Evolutionary conservation across 1,140 invertebrate genomes (phyloP).

Genomic region (Neodiprion fabricii): DNA sequence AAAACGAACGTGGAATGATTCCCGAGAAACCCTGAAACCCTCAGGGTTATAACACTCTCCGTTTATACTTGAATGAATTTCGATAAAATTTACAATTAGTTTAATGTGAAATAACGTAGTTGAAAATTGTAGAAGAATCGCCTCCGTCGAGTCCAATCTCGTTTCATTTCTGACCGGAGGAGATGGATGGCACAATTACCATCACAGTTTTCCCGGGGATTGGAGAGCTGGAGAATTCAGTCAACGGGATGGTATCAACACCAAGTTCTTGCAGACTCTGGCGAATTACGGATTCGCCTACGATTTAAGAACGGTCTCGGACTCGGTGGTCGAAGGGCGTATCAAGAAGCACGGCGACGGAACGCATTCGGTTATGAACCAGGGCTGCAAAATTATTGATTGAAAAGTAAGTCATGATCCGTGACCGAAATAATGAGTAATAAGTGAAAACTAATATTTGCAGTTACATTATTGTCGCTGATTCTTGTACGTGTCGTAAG

Average conservation of each 20-base stretch:
- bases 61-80: too few species aligned
- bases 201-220: conserved; percentile 92
- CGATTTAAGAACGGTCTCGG: conserved; percentile 79
- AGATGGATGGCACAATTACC: conserved; percentile 92
- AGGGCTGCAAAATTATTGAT: too few species aligned
- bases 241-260: conserved; percentile 78
- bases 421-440: too few species aligned
- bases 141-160: conserved; percentile 13
- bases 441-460: too few species aligned
- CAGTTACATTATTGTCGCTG: too few species aligned
- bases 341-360: conserved; percentile 75
- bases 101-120: too few species aligned
- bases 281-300: conserved; percentile 82
- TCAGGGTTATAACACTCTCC: too few species aligned
- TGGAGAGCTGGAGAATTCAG: conserved; percentile 82
- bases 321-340: conserved; percentile 69
- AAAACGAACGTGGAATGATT: too few species aligned
- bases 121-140: conserved; percentile 14
- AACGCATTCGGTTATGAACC: conserved; percentile 35
- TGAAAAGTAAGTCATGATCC: too few species aligned
- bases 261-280: conserved; percentile 80
- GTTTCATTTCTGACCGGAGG: conserved; percentile 47
- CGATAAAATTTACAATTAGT: too few species aligned
- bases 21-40: too few species aligned
- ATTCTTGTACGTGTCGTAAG: too few species aligned